phyloP scores from a whole-genome alignment of 2,113 vertebrate genomes.

The Shinisaurus crocodilurus region DNA sequence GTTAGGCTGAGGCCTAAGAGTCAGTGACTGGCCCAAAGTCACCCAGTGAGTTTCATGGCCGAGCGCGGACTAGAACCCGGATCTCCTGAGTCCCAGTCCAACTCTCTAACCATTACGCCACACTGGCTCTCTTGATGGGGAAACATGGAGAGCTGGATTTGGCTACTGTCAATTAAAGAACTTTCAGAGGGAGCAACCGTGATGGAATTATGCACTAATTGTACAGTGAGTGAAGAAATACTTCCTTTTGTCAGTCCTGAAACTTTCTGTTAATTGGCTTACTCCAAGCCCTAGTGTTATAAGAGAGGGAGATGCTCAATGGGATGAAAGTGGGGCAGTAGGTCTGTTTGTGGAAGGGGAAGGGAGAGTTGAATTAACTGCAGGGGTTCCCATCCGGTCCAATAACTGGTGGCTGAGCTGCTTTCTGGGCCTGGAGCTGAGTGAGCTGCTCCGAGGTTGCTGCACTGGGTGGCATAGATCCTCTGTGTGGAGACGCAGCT shows the following conservation, averaged over 20 bases:
- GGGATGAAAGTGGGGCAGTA: no score
- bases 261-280: not conserved
- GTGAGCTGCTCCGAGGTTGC: not conserved
- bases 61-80: no score
- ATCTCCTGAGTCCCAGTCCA: no score
- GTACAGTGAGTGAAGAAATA: not conserved
- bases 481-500: not conserved
- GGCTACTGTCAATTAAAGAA: not conserved
- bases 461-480: no score
- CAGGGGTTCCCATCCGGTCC: not conserved
- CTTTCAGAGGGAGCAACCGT: not conserved
- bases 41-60: no score
- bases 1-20: no score
- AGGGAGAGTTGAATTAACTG: not conserved
- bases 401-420: not conserved
- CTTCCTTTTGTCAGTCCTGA: not conserved
- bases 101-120: no score
- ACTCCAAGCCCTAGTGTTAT: not conserved
- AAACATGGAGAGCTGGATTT: not conserved
- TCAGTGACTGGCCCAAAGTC: no score
- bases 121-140: not conserved
- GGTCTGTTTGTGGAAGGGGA: not conserved
- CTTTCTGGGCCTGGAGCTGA: not conserved
- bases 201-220: not conserved
- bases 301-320: not conserved